Evolutionary conservation across 2,113 vertebrate species (phyloP).

Genomic region (Trichomycterus rosablanca): DNA sequence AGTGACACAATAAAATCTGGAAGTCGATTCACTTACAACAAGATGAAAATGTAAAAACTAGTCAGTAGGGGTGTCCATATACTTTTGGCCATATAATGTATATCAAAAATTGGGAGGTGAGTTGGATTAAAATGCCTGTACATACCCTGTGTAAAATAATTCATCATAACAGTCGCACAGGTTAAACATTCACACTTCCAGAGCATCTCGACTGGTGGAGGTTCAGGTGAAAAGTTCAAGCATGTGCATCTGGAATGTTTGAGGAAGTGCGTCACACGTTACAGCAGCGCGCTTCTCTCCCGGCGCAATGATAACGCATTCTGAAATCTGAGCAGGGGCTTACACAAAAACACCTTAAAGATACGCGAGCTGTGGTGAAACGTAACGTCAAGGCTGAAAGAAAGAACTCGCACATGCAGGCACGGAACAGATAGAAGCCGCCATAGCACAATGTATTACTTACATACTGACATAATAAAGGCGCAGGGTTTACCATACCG

Average conservation of each 20-base stretch:
- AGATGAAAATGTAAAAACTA: no score
- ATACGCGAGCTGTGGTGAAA: not conserved
- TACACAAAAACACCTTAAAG: constrained; percentile 2
- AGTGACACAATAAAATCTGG: no score
- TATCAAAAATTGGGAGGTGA: no score
- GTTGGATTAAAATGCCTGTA: no score
- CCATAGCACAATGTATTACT: not conserved
- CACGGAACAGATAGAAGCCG: not conserved
- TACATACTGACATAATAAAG: no score
- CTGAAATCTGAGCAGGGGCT: not conserved
- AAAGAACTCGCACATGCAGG: not conserved
- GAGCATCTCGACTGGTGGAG: not conserved
- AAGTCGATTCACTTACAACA: no score
- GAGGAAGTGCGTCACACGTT: not conserved
- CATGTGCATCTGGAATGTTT: constrained; percentile 1
- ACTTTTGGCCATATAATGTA: no score
- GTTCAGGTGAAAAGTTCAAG: constrained; percentile 18
- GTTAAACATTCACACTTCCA: no score
- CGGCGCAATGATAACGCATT: not conserved
- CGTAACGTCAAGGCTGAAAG: not conserved
- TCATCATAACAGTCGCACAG: no score
- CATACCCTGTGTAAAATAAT: no score
- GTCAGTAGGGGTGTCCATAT: no score
- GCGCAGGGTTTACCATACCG: no score
- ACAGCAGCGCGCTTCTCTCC: not conserved